Conservation (phyloP, 2,888 invertebrate species). For the Tetranychus piercei region DNA sequence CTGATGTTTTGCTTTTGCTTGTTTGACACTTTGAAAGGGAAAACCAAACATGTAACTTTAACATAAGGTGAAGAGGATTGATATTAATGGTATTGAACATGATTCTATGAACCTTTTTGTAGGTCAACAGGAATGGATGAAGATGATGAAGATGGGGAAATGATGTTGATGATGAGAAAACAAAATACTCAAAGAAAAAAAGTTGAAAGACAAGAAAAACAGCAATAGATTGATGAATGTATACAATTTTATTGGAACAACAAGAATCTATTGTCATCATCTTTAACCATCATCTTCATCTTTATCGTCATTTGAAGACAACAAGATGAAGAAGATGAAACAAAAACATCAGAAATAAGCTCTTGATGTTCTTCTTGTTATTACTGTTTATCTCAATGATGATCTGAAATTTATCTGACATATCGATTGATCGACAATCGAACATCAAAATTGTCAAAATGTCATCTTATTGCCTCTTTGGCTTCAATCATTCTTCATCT, state of each 20-base stretch:
- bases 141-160: not conserved
- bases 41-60: not conserved
- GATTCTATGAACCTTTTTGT: not conserved
- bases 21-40: not conserved
- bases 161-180: not conserved
- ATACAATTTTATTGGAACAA: not conserved
- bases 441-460: too few species aligned
- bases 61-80: constrained; percentile 1
- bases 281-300: not conserved
- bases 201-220: not conserved
- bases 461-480: too few species aligned
- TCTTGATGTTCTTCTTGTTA: too few species aligned
- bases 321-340: too few species aligned
- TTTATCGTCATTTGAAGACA: not conserved
- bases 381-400: too few species aligned
- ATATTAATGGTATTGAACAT: not conserved
- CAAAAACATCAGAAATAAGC: too few species aligned
- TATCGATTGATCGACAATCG: too few species aligned
- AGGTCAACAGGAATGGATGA: constrained; percentile 1
- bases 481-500: too few species aligned
- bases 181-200: not conserved
- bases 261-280: not conserved
- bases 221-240: not conserved
- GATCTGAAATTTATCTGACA: too few species aligned
- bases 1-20: constrained; percentile 1